Evolutionary conservation across 2,113 vertebrate genomes (phyloP), one percentile per base, ranked within the genome.

Genomic region (Edolisoma coerulescens): DNA sequence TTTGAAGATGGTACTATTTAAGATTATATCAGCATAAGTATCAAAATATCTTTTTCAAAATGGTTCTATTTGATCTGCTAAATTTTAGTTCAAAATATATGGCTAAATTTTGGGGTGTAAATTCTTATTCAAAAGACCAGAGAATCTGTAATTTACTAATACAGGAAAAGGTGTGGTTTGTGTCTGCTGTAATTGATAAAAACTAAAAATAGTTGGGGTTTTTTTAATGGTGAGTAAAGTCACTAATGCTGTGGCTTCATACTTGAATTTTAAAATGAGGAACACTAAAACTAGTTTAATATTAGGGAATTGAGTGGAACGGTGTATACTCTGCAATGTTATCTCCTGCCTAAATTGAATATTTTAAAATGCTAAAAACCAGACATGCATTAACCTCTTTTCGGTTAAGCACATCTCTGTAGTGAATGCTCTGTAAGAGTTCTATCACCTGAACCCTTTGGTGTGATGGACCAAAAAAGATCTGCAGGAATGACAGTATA

Each of bases 241-340:
- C 63, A 59, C 7, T 64, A 33, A 39, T 68, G 30, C 53, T 80
- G 9, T 92, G 59, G 42, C 26, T 59, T 84, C 24, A 44, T 35
- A 59, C 22, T 17, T 94, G 42, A 56, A 59, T 71, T 89, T 87
- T 82, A 63, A 89, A 84, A 61, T 53, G 21, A 69, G 26, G 22
- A 89, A 10, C 16, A 30, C 35, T 86, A 23, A 84, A 70, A 67
- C 50, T 67, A 50, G 13, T 42, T 87, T 57, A 1, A 0, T 71
- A 50, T 59, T 88, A 59, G 52, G 23, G 39, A 39, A 82, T 67
- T 89, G 47, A 59, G 52, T 37, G 18, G 42, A 78, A 30, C 9
- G n/a, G 18, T 19, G 6, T 28, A 21, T 73, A 11, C 7, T 69
- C 45, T 1, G 2, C 35, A 52, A 14, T 0, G 0, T 77, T 75